phyloP scores from a whole-genome alignment of 2,888 invertebrate genomes.

The Hypsopygia costalis region DNA sequence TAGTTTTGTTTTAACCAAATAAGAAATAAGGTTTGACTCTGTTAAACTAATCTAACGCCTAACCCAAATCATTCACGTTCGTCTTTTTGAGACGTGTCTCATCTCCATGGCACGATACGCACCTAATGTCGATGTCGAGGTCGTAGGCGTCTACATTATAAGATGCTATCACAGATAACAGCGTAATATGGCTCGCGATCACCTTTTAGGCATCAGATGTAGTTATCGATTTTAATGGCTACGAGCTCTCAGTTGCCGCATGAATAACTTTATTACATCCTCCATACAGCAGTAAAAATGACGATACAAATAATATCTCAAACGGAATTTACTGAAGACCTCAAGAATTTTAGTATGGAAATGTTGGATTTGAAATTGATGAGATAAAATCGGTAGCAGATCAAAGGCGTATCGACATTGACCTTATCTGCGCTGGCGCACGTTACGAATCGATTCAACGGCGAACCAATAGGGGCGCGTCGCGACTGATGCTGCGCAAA shows the following conservation, averaged over 20 bases:
- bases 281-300: neutral
- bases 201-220: slow-evolving; percentile 32
- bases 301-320: neutral
- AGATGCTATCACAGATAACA: slow-evolving; percentile 50
- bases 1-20: too few relatives aligned
- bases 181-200: slow-evolving; percentile 48
- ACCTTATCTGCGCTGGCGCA: slow-evolving; percentile 65
- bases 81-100: neutral
- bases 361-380: neutral
- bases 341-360: neutral
- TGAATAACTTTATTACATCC: slow-evolving; percentile 1
- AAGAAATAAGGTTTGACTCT: too few relatives aligned
- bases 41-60: too few relatives aligned
- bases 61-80: too few relatives aligned
- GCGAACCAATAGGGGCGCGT: slow-evolving; percentile 57
- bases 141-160: slow-evolving; percentile 42
- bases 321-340: neutral
- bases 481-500: slow-evolving; percentile 56
- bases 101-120: slow-evolving; percentile 7
- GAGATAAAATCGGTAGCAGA: slow-evolving; percentile 57
- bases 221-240: slow-evolving; percentile 34
- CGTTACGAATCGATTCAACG: slow-evolving; percentile 69
- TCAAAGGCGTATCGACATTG: slow-evolving; percentile 71
- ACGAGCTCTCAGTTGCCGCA: neutral
- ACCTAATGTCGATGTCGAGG: slow-evolving; percentile 28